phyloP scores from a whole-genome alignment of 2,888 invertebrate genomes.

The Drosophila helvetica region DNA sequence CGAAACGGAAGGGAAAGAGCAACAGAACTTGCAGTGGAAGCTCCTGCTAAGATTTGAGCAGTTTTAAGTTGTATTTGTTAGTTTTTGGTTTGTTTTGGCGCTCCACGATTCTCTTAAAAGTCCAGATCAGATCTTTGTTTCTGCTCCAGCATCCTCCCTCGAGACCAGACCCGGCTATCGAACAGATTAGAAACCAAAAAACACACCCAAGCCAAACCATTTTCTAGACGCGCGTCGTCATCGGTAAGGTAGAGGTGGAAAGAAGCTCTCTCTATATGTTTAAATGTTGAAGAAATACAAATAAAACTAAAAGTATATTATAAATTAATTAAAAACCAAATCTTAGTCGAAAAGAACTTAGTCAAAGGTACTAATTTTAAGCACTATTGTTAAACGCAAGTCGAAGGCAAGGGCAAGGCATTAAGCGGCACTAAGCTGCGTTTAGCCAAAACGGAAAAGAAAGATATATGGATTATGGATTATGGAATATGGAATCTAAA shows the following conservation, averaged over 20 bases:
- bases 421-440: slow-evolving; percentile 21
- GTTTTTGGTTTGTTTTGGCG: not conserved
- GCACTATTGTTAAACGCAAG: slow-evolving; percentile 68
- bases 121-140: slow-evolving; percentile 25
- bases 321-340: slow-evolving; percentile 63
- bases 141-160: slow-evolving; percentile 16
- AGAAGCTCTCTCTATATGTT: slow-evolving; percentile 65
- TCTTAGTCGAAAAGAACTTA: slow-evolving; percentile 70
- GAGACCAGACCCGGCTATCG: slow-evolving; percentile 17
- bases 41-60: not conserved
- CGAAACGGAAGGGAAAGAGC: not conserved
- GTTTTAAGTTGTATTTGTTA: not conserved
- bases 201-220: slow-evolving; percentile 29
- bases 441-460: slow-evolving; percentile 28
- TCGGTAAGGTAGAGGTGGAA: slow-evolving; percentile 49
- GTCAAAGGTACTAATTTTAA: slow-evolving; percentile 72
- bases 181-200: slow-evolving; percentile 17
- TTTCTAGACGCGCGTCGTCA: slow-evolving; percentile 48
- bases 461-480: slow-evolving; percentile 20
- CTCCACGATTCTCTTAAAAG: not conserved
- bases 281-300: slow-evolving; percentile 61
- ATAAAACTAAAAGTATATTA: slow-evolving; percentile 41
- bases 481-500: slow-evolving; percentile 29
- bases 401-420: slow-evolving; percentile 43
- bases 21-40: not conserved